Evolutionary conservation across 2,113 vertebrate species (phyloP), one percentile per base, ranked within the genome.

Genomic region (Bufo gargarizans): DNA sequence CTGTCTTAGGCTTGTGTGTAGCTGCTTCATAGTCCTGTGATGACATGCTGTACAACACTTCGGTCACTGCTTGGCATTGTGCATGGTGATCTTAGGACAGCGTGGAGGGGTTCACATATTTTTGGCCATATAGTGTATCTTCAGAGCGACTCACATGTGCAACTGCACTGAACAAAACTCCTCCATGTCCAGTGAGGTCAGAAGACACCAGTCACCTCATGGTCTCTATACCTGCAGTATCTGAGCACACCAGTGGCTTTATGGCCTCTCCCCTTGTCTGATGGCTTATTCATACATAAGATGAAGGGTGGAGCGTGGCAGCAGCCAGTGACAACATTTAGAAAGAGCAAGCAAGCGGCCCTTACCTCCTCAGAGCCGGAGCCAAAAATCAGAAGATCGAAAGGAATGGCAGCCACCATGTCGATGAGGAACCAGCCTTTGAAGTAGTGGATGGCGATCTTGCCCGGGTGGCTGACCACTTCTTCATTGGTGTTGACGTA

Each of bases 361-460:
- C 93, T 92, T 85, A 97, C 96, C 96, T 99, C 98, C 90, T 99
- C 98, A 0, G 95, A 96, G 77, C 97, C 97, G 0, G 94, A 98
- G 91, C 97, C 96, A 0, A 97, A 98, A 91, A 99, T 99, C 91
- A 99, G 97, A 87, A 99, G 92, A 91, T 99, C 98, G 0, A 99
- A 99, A 91, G 98, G 98, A 90, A 99, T 99, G 89, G 98, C 98
- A 0, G 98, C 98, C 91, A 99, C 98, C 98, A 99, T 99, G 94
- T 99, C 98, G 0, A 99, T 99, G 92, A 99, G 98, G 93, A 99
- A 99, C 98, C 98, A 99, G 92, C 98, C 98, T 94, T 99, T 99
- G 94, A 99, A 99, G 93, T 99, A 99, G 92, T 99, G 98, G 53
- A 98, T 97, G 1, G 98, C 98, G 0, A 99, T 99, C 4, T 96